These are phyloP conservation scores for Nansenia antarctica DNA, from an alignment of 2,113 vertebrate genomes.

Conservation along the genomic window DNA sequence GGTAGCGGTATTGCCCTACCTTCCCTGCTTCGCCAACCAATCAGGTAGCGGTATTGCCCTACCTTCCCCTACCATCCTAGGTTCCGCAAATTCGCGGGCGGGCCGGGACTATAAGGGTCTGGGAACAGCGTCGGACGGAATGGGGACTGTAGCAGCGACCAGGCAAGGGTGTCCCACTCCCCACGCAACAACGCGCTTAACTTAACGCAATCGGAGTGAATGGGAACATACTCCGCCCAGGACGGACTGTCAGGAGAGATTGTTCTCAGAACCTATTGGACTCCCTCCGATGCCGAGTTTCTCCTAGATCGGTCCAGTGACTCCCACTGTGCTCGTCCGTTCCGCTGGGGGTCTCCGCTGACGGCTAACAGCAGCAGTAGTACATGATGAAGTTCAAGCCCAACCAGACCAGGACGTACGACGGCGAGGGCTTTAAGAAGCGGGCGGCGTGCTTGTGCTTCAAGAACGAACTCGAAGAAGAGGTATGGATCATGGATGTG, in stretches of 20 bases:
- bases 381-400: conserved; percentile 95
- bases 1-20: no score
- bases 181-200: neutral
- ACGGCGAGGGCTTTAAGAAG: conserved; percentile 95
- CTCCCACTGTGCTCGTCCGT: conserved; percentile 42
- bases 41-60: no score
- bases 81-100: no score
- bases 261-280: neutral
- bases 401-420: conserved; percentile 97
- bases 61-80: no score
- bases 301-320: conserved; percentile 47
- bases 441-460: conserved; percentile 96
- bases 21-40: no score
- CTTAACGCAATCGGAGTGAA: neutral
- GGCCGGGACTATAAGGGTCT: conserved; percentile 21
- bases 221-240: neutral
- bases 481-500: conserved; percentile 83
- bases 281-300: conserved; percentile 39
- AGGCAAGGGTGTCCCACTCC: neutral
- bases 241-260: neutral
- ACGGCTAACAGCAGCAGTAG: neutral
- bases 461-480: conserved; percentile 93
- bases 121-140: conserved; percentile 11
- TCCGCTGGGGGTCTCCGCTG: conserved; percentile 19
- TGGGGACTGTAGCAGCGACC: conserved; percentile 6